These are phyloP conservation scores for Thermophis baileyi DNA, from an alignment of 2,113 vertebrate genomes.

Conservation along the genomic window DNA sequence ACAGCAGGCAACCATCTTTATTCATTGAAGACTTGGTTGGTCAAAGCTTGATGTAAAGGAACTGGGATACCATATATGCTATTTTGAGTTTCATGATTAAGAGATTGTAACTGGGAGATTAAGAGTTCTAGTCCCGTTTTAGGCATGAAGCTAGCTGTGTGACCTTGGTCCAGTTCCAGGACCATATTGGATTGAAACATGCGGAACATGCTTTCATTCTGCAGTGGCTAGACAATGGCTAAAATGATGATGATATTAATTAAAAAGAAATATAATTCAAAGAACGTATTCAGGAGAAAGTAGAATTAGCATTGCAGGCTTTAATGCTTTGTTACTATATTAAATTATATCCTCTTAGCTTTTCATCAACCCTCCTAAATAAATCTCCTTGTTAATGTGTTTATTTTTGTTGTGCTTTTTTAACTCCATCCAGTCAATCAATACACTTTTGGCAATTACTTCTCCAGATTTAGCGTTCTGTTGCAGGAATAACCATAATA, in stretches of 20 bases:
- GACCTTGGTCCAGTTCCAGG: not conserved
- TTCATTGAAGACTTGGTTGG: not conserved
- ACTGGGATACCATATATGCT: not conserved
- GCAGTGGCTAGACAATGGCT: not conserved
- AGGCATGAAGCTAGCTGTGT: not conserved
- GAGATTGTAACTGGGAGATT: not conserved
- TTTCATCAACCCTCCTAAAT: not conserved
- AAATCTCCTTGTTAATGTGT: not conserved
- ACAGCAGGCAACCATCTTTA: not conserved
- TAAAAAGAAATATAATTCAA: not conserved
- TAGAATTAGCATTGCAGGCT: not conserved
- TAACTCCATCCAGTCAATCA: conserved; percentile 17
- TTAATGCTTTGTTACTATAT: not conserved
- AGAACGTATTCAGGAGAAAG: not conserved
- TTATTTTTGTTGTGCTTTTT: conserved; percentile 8
- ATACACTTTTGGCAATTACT: conserved; percentile 1
- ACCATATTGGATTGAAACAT: not conserved
- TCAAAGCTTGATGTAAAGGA: not conserved
- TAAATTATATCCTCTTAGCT: conserved; percentile 12
- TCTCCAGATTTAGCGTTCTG: not conserved
- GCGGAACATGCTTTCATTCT: not conserved
- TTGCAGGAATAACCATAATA: not conserved
- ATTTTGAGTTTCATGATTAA: not conserved
- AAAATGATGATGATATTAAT: not conserved
- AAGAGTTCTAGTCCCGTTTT: not conserved